Base-by-base conservation (phyloP, 1,140 invertebrate species). In the Sinella curviseta region DNA sequence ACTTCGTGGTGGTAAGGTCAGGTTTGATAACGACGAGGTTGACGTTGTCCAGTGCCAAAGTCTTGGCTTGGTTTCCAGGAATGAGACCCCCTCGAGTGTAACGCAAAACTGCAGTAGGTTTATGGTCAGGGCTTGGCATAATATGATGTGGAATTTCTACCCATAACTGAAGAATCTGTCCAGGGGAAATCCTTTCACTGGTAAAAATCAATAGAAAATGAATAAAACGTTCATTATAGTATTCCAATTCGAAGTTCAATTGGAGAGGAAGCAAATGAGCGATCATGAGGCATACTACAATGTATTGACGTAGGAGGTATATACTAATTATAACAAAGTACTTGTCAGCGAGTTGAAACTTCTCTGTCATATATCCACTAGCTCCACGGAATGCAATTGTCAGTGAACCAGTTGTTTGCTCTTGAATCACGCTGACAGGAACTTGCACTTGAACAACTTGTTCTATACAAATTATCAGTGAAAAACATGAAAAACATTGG, bases 31-130 rank as follows among this genome's bases (percentile, higher is more conserved):
- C 57, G 30, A 74, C 55, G 12, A 83, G 26, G 24, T 36, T 65
- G 3, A 83, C 36, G 54, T 30, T 60, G 35, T 80, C 78, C 24
- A 83, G 34, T 16, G 17, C 24, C 1, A 83, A 31, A 12, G 39
- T n/a, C n/a, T n/a, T n/a, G n/a, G n/a, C n/a, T n/a, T 83, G 80
- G 28, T 17, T 70, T 17, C 30, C 35, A 28, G 77, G 80, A 16
- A 83, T 20, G 48, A 83, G 34, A 28, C 80, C 80, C 14, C 77
- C 77, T 8, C 82, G 78, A 2, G 24, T 77, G 76, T 81, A 83
- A 1, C 65, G 39, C 4, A 81, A 20, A 55, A 76, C 24, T n/a
- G 81, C n/a, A 16, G 39, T 67, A 31, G 77, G 55, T 78, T 70
- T 81, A 20, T 75, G 73, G 26, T 34, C 35, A 36, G 75, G 12